Percentiles rank a stretch among this genome's conserved stretches.
Conservation (phyloP, 2,888 invertebrate species). For the Antitype chi region DNA sequence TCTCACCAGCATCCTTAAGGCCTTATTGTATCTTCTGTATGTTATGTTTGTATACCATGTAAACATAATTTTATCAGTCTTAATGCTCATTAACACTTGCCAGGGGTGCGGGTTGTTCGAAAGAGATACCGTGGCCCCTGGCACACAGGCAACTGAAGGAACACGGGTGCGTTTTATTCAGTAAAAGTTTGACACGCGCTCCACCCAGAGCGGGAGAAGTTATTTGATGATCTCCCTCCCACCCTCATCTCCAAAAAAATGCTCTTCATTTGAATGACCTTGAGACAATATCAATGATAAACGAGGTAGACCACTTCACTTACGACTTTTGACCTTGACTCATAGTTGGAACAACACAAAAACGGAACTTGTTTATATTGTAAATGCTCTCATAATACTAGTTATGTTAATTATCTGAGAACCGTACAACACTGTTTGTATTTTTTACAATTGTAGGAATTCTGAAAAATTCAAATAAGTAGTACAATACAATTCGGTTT, state of each 20-base stretch:
- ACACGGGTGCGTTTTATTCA: too few species aligned
- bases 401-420: slow-evolving; percentile 29
- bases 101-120: too few species aligned
- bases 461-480: background rate
- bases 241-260: too few species aligned
- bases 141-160: too few species aligned
- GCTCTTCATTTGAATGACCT: slow-evolving; percentile 3
- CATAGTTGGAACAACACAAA: slow-evolving; percentile 18
- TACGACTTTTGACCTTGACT: slow-evolving; percentile 24
- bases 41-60: background rate
- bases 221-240: too few species aligned
- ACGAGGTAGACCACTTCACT: background rate
- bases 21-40: too few species aligned
- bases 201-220: too few species aligned
- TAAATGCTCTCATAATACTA: slow-evolving; percentile 18
- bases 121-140: too few species aligned
- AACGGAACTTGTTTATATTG: slow-evolving; percentile 30
- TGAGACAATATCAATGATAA: slow-evolving; percentile 1
- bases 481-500: background rate
- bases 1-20: too few species aligned
- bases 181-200: too few species aligned
- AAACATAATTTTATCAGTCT: background rate
- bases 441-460: background rate
- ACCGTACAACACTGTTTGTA: too few species aligned
- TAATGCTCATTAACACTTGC: too few species aligned